Conservation (phyloP, 2,888 invertebrate species). For the Hecatera dysodea region DNA sequence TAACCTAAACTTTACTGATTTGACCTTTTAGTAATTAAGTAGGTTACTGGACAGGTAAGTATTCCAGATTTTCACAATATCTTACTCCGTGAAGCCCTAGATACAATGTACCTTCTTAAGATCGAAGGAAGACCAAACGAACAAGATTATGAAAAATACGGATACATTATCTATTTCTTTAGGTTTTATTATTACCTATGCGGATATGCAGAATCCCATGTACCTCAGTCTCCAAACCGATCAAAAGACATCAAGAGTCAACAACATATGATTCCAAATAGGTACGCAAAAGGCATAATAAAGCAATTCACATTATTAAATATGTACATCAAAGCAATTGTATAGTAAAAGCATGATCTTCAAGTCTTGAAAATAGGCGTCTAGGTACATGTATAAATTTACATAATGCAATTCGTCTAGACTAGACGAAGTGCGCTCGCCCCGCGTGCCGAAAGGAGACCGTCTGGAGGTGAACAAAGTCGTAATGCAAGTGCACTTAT, state of each 20-base stretch:
- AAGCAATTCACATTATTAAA: slow-evolving; percentile 47
- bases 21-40: neutral
- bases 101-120: neutral
- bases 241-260: neutral
- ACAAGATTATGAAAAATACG: no score
- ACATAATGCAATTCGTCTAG: slow-evolving; percentile 90
- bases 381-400: slow-evolving; percentile 84
- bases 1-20: slow-evolving; percentile 4
- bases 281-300: slow-evolving; percentile 10
- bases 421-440: slow-evolving; percentile 83
- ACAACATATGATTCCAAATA: neutral
- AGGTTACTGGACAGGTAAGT: neutral
- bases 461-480: slow-evolving; percentile 86
- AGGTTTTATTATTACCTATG: no score
- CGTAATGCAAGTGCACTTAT: slow-evolving; percentile 73
- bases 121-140: neutral
- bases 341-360: slow-evolving; percentile 55
- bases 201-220: neutral
- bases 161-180: no score
- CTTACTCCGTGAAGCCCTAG: neutral
- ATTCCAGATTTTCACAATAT: neutral
- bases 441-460: slow-evolving; percentile 75
- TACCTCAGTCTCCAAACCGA: neutral
- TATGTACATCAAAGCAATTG: slow-evolving; percentile 41
- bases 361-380: slow-evolving; percentile 77